Base-by-base conservation (phyloP, 2,113 vertebrate genomes). In the Lota lota region DNA sequence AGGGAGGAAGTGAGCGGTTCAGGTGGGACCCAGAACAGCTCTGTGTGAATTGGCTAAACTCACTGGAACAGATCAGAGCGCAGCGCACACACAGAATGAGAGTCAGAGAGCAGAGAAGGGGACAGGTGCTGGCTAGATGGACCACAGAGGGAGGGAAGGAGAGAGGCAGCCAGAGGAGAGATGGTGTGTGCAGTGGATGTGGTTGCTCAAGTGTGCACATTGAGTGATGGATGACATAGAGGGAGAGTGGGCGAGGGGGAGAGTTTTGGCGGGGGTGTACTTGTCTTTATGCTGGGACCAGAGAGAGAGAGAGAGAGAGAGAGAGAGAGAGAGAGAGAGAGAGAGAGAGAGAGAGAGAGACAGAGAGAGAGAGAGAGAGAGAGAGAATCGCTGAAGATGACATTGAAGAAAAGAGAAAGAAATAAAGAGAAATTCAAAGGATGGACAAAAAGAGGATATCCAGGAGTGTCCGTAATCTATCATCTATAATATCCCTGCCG, bases 391-490 rank as follows among this genome's bases (percentile, higher is more conserved):
- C 20, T 20, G 7, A 33, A 5, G 28, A 33, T 33, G 28, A 33
- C 28, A 33, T 33, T 33, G 28, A 33, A 33, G 28, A 6, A 69
- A 20, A 60, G 63, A 77, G 63, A 68, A 64, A 68, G 57, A 66
- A 51, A 62, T 53, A 67, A 68, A 51, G 73, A 79, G 80, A 60
- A 19, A 61, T 81, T 78, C 75, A 63, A 78, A 82, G 69, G 28
- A 73, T 74, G 70, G 71, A 67, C 4, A 8, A 40, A 63, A 76
- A 68, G 69, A 73, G 74, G 67, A 78, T 77, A 61, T 64, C 28
- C 7, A 33, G 28, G 28, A 33, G 2, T 33, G 28, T 33, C 28
- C 28, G 7, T 33, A 5, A 33, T 33, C 4, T 33, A 33, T 33
- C n/a, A 33, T 4, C 7, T 33, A 33, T 33, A 5, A 6, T 33